Evolutionary conservation across 2,113 vertebrate species (phyloP).

Genomic region (Entosphenus tridentatus): DNA sequence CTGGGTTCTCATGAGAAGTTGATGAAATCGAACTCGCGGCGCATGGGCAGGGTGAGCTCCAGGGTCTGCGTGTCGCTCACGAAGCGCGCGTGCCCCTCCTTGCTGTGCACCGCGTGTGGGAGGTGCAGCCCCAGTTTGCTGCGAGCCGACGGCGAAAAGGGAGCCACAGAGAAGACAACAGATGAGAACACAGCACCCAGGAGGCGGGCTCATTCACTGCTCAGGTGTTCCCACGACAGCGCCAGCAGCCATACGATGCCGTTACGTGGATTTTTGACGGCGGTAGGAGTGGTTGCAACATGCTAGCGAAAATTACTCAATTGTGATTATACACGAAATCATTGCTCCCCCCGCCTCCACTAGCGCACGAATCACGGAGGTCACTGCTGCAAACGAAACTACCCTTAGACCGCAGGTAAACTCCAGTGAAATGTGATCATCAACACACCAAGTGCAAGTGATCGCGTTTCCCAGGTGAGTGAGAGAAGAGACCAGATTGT

Average conservation of each 20-base stretch:
- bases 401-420: no score
- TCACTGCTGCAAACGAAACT: no score
- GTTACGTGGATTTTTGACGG: no score
- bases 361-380: no score
- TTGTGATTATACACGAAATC: no score
- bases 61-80: constrained; percentile 33
- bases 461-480: no score
- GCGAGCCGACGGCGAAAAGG: constrained; percentile 12
- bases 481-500: no score
- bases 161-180: constrained; percentile 7
- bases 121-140: constrained; percentile 66
- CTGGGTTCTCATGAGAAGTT: constrained; percentile 24
- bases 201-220: background rate
- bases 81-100: constrained; percentile 40
- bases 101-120: constrained; percentile 36
- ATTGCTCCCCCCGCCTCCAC: no score
- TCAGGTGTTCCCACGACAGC: background rate
- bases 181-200: background rate
- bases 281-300: no score
- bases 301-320: no score
- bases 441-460: no score
- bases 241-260: background rate
- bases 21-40: constrained; percentile 33
- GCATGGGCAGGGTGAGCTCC: constrained; percentile 45
- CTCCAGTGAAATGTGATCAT: no score